These are phyloP conservation scores for Drosophila teissieri DNA, from an alignment of 1,140 invertebrate species.

Conservation along the genomic window DNA sequence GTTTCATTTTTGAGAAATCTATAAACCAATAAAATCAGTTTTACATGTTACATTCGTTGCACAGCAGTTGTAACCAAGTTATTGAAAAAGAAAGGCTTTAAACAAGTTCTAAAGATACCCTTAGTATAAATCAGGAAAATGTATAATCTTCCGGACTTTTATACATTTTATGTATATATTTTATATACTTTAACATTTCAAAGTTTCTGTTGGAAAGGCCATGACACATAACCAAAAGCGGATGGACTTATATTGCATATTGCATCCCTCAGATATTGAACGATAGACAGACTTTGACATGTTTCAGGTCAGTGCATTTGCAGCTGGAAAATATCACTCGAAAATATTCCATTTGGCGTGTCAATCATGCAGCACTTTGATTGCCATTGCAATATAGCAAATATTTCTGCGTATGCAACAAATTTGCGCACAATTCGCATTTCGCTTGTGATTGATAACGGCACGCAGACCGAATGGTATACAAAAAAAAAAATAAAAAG, in stretches of 20 bases:
- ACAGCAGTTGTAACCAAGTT: too few relatives aligned
- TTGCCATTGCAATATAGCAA: slow-evolving; percentile 48
- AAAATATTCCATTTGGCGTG: slow-evolving; percentile 42
- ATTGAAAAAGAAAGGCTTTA: too few relatives aligned
- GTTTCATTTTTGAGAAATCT: not conserved
- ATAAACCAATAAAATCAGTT: not conserved
- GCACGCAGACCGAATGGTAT: slow-evolving; percentile 28
- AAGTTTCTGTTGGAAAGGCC: not conserved
- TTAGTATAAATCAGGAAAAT: too few relatives aligned
- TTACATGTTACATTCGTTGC: too few relatives aligned
- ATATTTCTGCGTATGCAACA: slow-evolving; percentile 55
- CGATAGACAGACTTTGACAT: slow-evolving; percentile 36
- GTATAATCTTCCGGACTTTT: not conserved
- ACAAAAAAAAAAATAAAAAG: too few relatives aligned
- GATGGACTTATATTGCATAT: slow-evolving; percentile 23
- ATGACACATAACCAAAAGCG: slow-evolving; percentile 5
- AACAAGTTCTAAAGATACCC: too few relatives aligned
- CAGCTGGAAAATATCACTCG: slow-evolving; percentile 45
- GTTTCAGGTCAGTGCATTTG: slow-evolving; percentile 40
- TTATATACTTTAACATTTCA: too few relatives aligned
- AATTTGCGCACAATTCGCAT: slow-evolving; percentile 60
- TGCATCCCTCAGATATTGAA: slow-evolving; percentile 6
- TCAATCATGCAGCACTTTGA: slow-evolving; percentile 41
- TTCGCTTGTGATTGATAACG: slow-evolving; percentile 58
- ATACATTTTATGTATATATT: too few relatives aligned